These are phyloP conservation scores for Delphinapterus leucas DNA, from an alignment of 2,113 vertebrate species.

Conservation along the genomic window DNA sequence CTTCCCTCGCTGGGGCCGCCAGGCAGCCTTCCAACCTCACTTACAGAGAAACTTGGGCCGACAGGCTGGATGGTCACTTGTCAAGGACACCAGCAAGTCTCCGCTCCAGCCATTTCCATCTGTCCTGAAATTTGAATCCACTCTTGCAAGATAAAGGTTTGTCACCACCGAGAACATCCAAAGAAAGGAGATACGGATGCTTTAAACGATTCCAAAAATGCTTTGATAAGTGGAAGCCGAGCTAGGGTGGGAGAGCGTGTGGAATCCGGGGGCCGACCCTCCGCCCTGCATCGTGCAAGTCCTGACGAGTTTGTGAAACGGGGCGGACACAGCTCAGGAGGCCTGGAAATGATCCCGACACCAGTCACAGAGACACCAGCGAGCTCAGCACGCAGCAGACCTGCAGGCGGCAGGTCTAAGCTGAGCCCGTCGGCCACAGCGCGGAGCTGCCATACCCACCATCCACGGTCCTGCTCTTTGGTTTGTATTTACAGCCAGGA, in stretches of 20 bases:
- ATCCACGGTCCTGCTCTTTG: background rate
- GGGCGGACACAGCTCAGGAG: rapidly evolving
- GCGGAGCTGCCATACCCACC: rapidly evolving
- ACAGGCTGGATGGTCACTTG: rapidly evolving
- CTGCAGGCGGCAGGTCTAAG: rapidly evolving
- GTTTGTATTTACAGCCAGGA: background rate
- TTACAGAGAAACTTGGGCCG: background rate
- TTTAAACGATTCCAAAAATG: no score
- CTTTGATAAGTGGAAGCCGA: rapidly evolving
- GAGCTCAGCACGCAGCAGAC: background rate
- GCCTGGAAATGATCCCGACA: background rate
- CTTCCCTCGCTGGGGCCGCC: rapidly evolving
- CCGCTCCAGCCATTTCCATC: background rate
- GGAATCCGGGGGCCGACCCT: rapidly evolving
- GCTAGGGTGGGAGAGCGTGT: rapidly evolving
- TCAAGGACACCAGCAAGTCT: background rate
- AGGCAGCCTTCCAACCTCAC: rapidly evolving
- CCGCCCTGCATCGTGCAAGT: rapidly evolving
- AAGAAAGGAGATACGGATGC: background rate
- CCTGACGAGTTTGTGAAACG: rapidly evolving
- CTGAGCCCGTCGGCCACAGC: rapidly evolving
- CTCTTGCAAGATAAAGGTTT: background rate
- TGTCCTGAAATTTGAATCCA: background rate
- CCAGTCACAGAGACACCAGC: rapidly evolving
- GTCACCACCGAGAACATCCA: background rate